Percentiles rank a stretch among this genome's conserved stretches.
These are phyloP conservation scores for Sialia sialis DNA, from an alignment of 2,113 vertebrate genomes.

Conservation along the genomic window DNA sequence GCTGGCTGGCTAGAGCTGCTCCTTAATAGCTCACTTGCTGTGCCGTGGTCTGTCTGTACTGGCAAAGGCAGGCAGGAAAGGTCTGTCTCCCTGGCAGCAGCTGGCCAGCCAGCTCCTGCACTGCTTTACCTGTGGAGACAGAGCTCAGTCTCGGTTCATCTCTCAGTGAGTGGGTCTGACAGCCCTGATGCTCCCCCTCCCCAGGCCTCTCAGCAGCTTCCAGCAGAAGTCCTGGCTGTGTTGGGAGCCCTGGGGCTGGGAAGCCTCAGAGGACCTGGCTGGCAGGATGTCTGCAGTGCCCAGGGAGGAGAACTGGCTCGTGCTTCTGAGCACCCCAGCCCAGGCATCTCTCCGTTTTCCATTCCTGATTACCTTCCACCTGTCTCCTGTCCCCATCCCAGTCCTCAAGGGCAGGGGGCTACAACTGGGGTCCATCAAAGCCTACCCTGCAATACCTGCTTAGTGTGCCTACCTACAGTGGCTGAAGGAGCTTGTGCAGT, in stretches of 20 bases:
- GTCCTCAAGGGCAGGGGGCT: not conserved
- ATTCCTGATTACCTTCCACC: not conserved
- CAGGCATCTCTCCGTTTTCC: not conserved
- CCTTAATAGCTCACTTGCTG: conserved; percentile 58
- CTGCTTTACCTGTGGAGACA: fast-evolving
- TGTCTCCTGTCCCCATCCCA: not conserved
- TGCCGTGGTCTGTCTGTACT: not conserved
- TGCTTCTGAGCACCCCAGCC: fast-evolving
- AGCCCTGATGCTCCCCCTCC: not conserved
- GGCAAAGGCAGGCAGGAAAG: not conserved
- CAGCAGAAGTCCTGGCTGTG: not conserved
- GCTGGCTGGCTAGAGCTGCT: conserved; percentile 18
- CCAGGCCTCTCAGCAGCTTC: not conserved
- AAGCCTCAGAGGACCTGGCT: not conserved
- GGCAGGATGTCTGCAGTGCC: not conserved
- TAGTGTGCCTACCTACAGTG: not conserved
- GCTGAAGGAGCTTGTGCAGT: not conserved
- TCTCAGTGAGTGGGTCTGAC: not conserved
- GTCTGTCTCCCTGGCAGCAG: not conserved
- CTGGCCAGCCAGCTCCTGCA: not conserved
- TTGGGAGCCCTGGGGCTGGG: not conserved
- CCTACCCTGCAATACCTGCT: not conserved
- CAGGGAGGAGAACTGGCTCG: not conserved
- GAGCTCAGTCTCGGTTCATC: not conserved
- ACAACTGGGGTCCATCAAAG: not conserved